Base-by-base conservation (phyloP, 2,888 invertebrate species). In the Ommatoiulus sabulosus region DNA sequence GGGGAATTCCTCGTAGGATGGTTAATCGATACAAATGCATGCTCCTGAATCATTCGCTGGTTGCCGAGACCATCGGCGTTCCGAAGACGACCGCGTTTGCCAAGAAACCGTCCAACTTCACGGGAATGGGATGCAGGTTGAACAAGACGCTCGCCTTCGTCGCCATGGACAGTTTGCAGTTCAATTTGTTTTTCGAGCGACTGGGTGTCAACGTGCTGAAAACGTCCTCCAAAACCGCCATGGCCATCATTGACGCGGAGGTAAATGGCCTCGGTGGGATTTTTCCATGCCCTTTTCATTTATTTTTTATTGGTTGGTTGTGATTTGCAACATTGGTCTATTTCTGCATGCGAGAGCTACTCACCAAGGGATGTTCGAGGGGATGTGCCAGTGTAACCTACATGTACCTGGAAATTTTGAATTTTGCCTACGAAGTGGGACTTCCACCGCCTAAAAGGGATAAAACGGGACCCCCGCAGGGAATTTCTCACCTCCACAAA, bases 141-240 rank as follows among this genome's bases (percentile, higher is more conserved):
- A 96, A 96, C 91, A 93, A 92, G 90, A 94, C 95, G 17, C 91
- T 96, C 87, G 93, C 93, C 15, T 94, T 96, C 90, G 92, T 96
- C 57, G 96, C 96, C 0, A 94, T 97, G 90, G 97, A 97, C 92
- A 96, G 96, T 90, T 92, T 95, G 1, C 93, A 94, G 88, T 96
- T 96, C 91, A 94, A 95, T 90, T 95, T 96, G 91, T 96, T 97
- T 91, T 96, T 96, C 0, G 95, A 96, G 91, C 94, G 94, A 44
- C 94, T 97, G 6, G 97, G 96, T 2, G 94, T 97, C 43, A 95
- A 96, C 89, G 89, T 90, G 12, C 90, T 90, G 4, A 88, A 90
- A 84, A 84, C 35, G 12, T 94, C 93, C 89, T 95, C 96, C 91
- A 95, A 94, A 92, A 96, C 95, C 52, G 94, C 94, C 46, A 95